Percentiles rank a stretch among this genome's conserved stretches.
phyloP scores from a whole-genome alignment of 92 coral and sea anemone species.

The Zoanthus gigantus region DNA sequence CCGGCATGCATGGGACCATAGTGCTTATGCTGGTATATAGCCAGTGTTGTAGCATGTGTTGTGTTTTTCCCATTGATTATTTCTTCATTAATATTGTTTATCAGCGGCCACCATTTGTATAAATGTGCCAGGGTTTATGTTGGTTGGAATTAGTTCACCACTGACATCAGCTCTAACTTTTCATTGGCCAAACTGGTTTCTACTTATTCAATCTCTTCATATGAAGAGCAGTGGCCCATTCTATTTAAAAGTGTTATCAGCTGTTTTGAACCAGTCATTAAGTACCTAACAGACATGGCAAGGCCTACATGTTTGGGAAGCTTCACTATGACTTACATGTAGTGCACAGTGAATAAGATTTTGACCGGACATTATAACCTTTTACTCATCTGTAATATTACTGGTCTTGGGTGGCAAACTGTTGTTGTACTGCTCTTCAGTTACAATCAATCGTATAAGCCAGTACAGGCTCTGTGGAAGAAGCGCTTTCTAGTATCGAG shows the following conservation, averaged over 20 bases:
- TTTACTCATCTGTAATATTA: slow-evolving; percentile 18
- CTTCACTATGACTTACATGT: slow-evolving; percentile 11
- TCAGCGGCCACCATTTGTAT: slow-evolving; percentile 28
- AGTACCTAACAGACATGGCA: slow-evolving; percentile 41
- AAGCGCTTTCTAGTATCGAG: slow-evolving; percentile 34
- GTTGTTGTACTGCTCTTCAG: slow-evolving; percentile 42
- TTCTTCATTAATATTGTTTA: slow-evolving; percentile 56
- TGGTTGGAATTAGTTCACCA: slow-evolving; percentile 46
- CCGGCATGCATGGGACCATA: slow-evolving; percentile 54
- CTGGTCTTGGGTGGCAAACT: background rate
- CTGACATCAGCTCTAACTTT: slow-evolving; percentile 12
- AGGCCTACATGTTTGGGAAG: slow-evolving; percentile 53
- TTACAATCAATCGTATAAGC: slow-evolving; percentile 62
- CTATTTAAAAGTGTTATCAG: slow-evolving; percentile 49
- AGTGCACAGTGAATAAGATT: slow-evolving; percentile 36
- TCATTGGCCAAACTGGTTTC: slow-evolving; percentile 56
- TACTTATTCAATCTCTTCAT: slow-evolving; percentile 54
- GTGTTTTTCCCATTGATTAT: slow-evolving; percentile 54
- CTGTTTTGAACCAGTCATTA: slow-evolving; percentile 40
- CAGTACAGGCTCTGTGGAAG: slow-evolving; percentile 65
- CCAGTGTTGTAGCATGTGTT: slow-evolving; percentile 43
- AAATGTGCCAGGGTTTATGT: slow-evolving; percentile 55
- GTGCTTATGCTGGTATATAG: slow-evolving; percentile 49
- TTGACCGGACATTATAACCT: slow-evolving; percentile 48
- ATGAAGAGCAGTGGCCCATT: slow-evolving; percentile 59